Evolutionary conservation across 2,113 vertebrate species (phyloP).

Genomic region (Pseudolaguvia tuberculata): DNA sequence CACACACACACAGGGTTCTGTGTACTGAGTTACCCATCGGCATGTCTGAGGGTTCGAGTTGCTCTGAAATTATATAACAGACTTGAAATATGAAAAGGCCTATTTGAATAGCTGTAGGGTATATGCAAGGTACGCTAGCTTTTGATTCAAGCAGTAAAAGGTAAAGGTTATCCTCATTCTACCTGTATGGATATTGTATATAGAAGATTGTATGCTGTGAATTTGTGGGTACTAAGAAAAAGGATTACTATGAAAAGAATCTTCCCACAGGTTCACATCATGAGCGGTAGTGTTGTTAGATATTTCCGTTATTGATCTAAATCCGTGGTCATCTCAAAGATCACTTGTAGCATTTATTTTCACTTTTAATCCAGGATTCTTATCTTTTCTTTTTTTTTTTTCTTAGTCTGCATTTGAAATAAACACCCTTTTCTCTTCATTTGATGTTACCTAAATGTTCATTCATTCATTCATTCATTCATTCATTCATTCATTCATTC

Average conservation of each 20-base stretch:
- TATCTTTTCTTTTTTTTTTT: background rate
- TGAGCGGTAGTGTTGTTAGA: background rate
- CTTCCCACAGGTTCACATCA: background rate
- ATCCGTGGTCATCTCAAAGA: background rate
- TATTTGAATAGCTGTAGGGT: constrained; percentile 7
- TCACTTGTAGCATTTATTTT: background rate
- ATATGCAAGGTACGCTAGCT: constrained; percentile 1
- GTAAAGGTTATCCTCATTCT: constrained; percentile 6
- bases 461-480: too few relatives aligned
- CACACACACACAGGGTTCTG: too few relatives aligned
- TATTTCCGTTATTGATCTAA: background rate
- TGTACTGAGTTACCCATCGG: too few relatives aligned
- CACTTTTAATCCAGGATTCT: background rate
- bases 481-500: too few relatives aligned
- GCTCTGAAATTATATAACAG: too few relatives aligned
- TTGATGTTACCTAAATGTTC: too few relatives aligned
- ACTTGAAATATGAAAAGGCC: background rate
- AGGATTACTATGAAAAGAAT: background rate
- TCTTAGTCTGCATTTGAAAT: constrained; percentile 27
- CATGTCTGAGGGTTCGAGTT: too few relatives aligned
- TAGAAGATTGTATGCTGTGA: background rate
- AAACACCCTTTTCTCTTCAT: background rate
- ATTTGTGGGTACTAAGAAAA: background rate
- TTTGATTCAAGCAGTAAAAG: background rate
- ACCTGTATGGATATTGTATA: background rate